phyloP scores from a whole-genome alignment of 2,888 invertebrate genomes.

The Merodon equestris region DNA sequence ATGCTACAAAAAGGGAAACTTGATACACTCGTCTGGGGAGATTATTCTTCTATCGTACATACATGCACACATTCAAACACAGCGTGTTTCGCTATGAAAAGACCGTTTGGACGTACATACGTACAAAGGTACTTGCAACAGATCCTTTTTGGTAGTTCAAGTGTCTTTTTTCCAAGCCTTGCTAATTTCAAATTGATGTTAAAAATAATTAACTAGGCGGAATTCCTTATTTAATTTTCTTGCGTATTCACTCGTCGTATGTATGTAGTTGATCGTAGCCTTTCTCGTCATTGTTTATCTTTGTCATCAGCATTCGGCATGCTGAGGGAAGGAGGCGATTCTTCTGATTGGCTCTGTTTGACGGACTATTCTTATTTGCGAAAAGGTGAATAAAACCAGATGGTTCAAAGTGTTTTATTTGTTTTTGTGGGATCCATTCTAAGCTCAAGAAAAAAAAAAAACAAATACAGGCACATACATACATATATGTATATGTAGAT shows the following conservation, averaged over 20 bases:
- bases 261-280: background rate
- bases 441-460: too few species aligned
- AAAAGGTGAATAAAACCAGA: too few species aligned
- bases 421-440: too few species aligned
- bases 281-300: background rate
- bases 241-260: conserved; percentile 12
- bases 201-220: conserved; percentile 68
- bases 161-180: conserved; percentile 62
- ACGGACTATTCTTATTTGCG: background rate
- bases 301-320: background rate
- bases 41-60: conserved; percentile 6
- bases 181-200: conserved; percentile 64
- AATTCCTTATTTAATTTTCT: conserved; percentile 61
- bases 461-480: too few species aligned
- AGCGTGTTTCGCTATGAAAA: background rate
- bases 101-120: background rate
- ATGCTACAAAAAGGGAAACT: conserved; percentile 61
- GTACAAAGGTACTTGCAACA: too few species aligned
- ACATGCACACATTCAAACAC: background rate
- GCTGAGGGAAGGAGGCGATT: background rate
- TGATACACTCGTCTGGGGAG: conserved; percentile 63
- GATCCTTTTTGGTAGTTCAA: conserved; percentile 3
- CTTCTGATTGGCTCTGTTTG: conserved; percentile 53
- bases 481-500: too few species aligned
- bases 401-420: too few species aligned